Percentiles rank a stretch among this genome's conserved stretches.
Conservation (phyloP, 2,888 invertebrate species). For the Oscheius myriophilus region DNA sequence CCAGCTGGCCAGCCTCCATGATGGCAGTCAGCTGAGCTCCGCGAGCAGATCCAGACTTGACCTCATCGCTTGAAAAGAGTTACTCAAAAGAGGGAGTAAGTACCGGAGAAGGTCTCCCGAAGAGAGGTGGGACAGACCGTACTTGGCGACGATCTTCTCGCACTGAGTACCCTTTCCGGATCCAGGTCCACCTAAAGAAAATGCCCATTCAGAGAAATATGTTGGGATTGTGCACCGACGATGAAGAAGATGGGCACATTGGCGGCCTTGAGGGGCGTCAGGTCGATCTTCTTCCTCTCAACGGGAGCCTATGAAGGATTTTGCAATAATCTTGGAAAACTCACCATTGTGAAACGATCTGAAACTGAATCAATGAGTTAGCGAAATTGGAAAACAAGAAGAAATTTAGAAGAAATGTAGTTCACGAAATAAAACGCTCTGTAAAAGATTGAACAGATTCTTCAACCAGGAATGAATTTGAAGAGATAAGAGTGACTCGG, state of each 20-base stretch:
- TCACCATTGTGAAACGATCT: too few species aligned
- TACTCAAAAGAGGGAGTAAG: too few species aligned
- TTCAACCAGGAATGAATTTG: too few species aligned
- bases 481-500: too few species aligned
- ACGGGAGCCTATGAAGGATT: constrained; percentile 30
- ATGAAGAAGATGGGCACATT: constrained; percentile 70
- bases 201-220: too few species aligned
- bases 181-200: constrained; percentile 81
- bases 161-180: constrained; percentile 87
- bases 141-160: constrained; percentile 77
- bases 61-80: constrained; percentile 34
- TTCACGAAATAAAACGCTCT: too few species aligned
- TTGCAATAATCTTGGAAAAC: too few species aligned
- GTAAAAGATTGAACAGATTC: too few species aligned
- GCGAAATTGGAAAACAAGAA: too few species aligned
- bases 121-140: constrained; percentile 83
- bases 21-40: constrained; percentile 73
- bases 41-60: constrained; percentile 78
- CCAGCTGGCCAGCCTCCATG: constrained; percentile 84
- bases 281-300: constrained; percentile 63
- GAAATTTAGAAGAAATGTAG: too few species aligned
- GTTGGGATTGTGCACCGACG: constrained; percentile 54
- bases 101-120: constrained; percentile 82
- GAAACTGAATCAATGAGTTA: too few species aligned
- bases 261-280: constrained; percentile 64